Evolutionary conservation across 2,888 invertebrate genomes (phyloP).

Genomic region (Plutella xylostella): DNA sequence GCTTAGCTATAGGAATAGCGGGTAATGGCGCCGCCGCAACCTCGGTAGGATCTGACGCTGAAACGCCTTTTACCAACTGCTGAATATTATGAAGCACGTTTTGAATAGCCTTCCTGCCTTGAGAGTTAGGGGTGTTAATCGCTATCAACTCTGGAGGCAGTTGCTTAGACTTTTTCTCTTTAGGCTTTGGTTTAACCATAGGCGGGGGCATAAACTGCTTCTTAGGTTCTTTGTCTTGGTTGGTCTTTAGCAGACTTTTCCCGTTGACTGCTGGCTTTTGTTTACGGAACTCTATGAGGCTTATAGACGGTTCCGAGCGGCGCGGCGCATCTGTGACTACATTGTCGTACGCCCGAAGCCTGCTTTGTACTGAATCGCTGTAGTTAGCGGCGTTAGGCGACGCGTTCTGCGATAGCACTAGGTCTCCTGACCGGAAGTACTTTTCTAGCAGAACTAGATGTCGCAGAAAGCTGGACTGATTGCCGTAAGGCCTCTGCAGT

Average conservation of each 20-base stretch:
- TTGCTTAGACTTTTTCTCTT: constrained; percentile 38
- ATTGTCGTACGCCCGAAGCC: constrained; percentile 82
- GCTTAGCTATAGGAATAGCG: constrained; percentile 2
- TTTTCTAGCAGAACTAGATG: constrained; percentile 86
- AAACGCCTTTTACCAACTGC: constrained; percentile 58
- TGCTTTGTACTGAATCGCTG: constrained; percentile 82
- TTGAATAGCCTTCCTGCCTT: constrained; percentile 56
- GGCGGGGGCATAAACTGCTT: constrained; percentile 52
- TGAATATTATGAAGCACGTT: constrained; percentile 61
- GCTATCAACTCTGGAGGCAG: constrained; percentile 72
- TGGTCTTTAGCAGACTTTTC: constrained; percentile 55
- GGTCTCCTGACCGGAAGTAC: constrained; percentile 84
- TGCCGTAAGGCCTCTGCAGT: constrained; percentile 87
- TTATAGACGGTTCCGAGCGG: constrained; percentile 39
- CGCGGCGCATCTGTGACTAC: constrained; percentile 41
- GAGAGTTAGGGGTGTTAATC: constrained; percentile 61
- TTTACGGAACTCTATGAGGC: constrained; percentile 55
- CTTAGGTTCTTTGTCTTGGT: constrained; percentile 30
- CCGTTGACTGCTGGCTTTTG: constrained; percentile 44
- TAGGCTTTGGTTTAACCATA: constrained; percentile 36
- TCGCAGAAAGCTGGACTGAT: constrained; percentile 86
- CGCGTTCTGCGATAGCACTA: constrained; percentile 79
- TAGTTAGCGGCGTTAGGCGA: constrained; percentile 81
- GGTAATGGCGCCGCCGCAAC: constrained; percentile 49
- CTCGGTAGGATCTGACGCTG: constrained; percentile 55